Percentiles rank a stretch among this genome's conserved stretches.
Conservation (phyloP, 2,888 invertebrate genomes). For the Apodemia duryi region DNA sequence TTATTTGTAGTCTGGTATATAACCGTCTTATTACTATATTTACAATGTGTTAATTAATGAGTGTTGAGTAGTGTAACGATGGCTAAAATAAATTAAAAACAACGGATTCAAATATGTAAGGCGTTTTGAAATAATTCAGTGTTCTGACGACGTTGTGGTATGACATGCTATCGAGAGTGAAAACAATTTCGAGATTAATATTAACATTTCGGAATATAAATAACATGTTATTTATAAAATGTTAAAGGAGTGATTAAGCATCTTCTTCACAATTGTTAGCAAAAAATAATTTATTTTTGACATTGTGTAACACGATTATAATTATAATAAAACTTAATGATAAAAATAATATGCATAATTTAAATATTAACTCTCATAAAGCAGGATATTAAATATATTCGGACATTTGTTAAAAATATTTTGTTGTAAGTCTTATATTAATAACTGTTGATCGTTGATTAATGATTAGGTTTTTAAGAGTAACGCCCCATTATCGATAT, state of each 20-base stretch:
- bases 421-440: constrained; percentile 17
- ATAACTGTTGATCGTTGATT: constrained; percentile 62
- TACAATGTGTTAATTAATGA: background rate
- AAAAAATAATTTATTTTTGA: constrained; percentile 12
- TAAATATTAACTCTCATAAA: constrained; percentile 9
- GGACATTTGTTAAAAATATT: constrained; percentile 11
- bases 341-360: constrained; percentile 9
- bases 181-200: background rate
- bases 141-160: background rate
- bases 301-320: constrained; percentile 6
- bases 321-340: background rate
- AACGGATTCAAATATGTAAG: background rate
- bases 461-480: constrained; percentile 65
- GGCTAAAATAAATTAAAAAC: constrained; percentile 5
- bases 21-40: constrained; percentile 2
- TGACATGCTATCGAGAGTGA: background rate
- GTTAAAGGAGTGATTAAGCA: background rate
- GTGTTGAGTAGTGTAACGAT: constrained; percentile 13
- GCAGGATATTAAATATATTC: constrained; percentile 9
- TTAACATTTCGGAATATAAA: background rate
- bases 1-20: background rate
- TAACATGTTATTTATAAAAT: background rate
- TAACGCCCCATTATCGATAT: constrained; percentile 57
- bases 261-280: constrained; percentile 4
- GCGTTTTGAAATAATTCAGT: background rate